A percentile compares a stretch with the other conserved stretches of the same genome.
Conservation (phyloP, 2,113 vertebrate genomes). For the Hypocryptadius cinnamomeus region DNA sequence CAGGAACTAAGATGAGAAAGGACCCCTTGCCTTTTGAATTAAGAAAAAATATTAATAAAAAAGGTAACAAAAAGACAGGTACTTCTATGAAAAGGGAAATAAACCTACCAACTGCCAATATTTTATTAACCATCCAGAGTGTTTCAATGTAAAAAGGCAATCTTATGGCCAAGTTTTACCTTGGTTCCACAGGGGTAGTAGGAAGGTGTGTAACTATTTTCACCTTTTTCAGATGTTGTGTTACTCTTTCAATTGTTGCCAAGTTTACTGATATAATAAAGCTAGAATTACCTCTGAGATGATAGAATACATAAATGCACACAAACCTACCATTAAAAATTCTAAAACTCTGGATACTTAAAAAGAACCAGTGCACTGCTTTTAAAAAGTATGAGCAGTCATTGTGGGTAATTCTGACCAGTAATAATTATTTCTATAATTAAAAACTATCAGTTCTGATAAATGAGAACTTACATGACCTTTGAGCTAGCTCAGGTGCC, state of each 20-base stretch:
- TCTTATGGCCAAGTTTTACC: not conserved
- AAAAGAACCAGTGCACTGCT: not conserved
- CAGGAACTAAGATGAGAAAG: not conserved
- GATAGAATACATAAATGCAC: not conserved
- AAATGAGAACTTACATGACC: not conserved
- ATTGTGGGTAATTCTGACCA: not conserved
- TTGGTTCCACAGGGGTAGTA: not conserved
- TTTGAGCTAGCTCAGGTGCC: not conserved
- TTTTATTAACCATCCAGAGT: not conserved
- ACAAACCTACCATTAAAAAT: not conserved
- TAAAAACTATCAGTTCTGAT: not conserved
- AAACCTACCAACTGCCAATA: not conserved
- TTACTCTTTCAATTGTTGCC: not conserved
- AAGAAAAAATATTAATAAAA: not conserved
- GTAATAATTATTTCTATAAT: not conserved
- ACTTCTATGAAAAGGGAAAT: not conserved
- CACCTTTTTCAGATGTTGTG: not conserved
- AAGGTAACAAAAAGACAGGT: not conserved
- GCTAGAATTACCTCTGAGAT: not conserved
- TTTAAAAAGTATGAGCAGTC: not conserved
- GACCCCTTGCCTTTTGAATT: not conserved
- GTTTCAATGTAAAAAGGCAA: not conserved
- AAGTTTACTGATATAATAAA: not conserved
- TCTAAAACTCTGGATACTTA: not conserved
- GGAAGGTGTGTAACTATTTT: not conserved